Base-by-base conservation (phyloP, 30 jellyfish, hydroid and myxozoan species). In the Chrysaora quinquecirrha region DNA sequence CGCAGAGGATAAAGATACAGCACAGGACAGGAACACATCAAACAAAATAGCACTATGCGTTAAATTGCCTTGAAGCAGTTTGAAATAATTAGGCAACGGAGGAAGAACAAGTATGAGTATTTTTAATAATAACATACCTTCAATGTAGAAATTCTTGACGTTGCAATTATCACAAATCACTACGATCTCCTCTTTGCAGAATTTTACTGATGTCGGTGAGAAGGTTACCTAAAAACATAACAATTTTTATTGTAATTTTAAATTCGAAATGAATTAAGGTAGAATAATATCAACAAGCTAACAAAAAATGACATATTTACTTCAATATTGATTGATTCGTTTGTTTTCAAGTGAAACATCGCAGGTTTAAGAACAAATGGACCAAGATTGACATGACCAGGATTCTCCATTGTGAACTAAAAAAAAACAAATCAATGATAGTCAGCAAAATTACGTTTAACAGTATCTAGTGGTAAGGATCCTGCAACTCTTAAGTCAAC, bases 161-260 rank as follows among this genome's bases (percentile, higher is more conserved):
- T 75, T 75, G 87, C 95, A 89, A 58, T 89, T 84, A 58, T 89
- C 97, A 67, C 97, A 89, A 47, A 69, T 78, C 48, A 89, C 34
- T 0, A 65, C 82, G 3, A 89, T 31, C 10, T 30, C 58, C 76
- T 72, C 84, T 47, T 52, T 23, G 30, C 65, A 89, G 19, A 54
- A 58, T 46, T 82, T 89, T 33, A 89, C 91, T 16, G 95, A 82
- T 9, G 34, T 63, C 16, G 97, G 97, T 12, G 82, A 64, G 64
- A 89, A 89, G 25, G 78, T 29, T 30, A 89, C 65, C 97, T 89
- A 0, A 19, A 56, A 19, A 10, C 71, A 76, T 1, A 32, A 58
- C 30, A 23, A 11, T 30, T 38, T 6, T n/a, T n/a, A n/a, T n/a
- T n/a, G 16, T 16, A 43, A 9, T 16, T 43, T 16, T 43, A 43